phyloP scores from a whole-genome alignment of 1,140 invertebrate genomes.

The Diuraphis noxia region DNA sequence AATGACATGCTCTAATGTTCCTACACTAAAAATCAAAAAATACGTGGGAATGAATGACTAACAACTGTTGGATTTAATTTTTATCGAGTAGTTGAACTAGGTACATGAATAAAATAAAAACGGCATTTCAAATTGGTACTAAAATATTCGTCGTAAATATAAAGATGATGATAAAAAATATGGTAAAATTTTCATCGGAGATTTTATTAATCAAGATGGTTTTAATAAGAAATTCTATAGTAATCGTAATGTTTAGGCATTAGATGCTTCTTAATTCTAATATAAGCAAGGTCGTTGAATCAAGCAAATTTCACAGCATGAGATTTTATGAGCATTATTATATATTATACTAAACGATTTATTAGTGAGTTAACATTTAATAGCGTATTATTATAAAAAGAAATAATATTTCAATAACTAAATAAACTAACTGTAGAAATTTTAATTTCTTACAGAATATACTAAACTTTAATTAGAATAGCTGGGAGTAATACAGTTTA shows the following conservation, averaged over 20 bases:
- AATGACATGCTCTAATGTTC: background rate
- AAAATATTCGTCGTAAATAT: background rate
- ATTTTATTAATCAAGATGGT: background rate
- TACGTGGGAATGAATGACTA: background rate
- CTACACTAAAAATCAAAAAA: background rate
- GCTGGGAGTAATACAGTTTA: background rate
- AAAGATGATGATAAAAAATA: background rate
- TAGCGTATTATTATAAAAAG: background rate
- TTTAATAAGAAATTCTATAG: background rate
- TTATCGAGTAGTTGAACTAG: background rate
- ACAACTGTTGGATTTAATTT: background rate
- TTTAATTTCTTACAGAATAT: background rate
- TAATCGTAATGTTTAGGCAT: background rate
- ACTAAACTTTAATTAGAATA: background rate
- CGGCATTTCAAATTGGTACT: background rate
- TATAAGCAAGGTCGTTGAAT: background rate
- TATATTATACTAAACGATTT: background rate
- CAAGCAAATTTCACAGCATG: background rate
- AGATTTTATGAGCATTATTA: background rate
- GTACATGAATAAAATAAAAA: background rate
- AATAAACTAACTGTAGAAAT: background rate
- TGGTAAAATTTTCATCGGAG: background rate
- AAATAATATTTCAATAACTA: background rate
- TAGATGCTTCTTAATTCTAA: background rate
- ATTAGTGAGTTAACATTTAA: background rate